Evolutionary conservation across 35 echinoderm and acorn worm species (phyloP).

Genomic region (Ophioderma brevispina): DNA sequence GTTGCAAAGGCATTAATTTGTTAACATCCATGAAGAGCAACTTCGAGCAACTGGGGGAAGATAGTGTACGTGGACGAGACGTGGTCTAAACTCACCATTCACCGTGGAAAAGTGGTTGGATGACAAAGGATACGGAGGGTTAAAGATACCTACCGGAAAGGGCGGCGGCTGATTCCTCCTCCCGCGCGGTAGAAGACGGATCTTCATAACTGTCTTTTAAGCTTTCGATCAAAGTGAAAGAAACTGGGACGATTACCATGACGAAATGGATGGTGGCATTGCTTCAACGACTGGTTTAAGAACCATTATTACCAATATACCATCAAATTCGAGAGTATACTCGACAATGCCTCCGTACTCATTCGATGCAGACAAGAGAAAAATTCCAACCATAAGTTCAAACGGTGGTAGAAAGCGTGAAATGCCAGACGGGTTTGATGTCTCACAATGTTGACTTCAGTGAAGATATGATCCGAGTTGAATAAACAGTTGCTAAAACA

Average conservation of each 20-base stretch:
- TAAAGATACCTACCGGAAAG: background rate
- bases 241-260: background rate
- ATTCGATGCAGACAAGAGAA: too few relatives aligned
- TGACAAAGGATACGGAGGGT: background rate
- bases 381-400: too few relatives aligned
- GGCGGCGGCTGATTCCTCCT: background rate
- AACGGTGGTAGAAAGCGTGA: too few relatives aligned
- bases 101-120: background rate
- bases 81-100: background rate
- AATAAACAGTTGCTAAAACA: too few relatives aligned
- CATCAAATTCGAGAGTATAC: background rate
- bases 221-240: background rate
- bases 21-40: background rate
- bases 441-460: too few relatives aligned
- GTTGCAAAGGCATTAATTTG: background rate
- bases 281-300: background rate
- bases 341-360: background rate
- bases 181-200: background rate
- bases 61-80: background rate
- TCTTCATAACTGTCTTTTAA: background rate
- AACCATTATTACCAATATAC: background rate
- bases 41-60: background rate
- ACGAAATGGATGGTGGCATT: background rate
- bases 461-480: too few relatives aligned
- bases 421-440: too few relatives aligned